Percentiles rank a stretch among this genome's conserved stretches.
phyloP scores from a whole-genome alignment of 2,113 vertebrate species.

The Phyllostomus discolor region DNA sequence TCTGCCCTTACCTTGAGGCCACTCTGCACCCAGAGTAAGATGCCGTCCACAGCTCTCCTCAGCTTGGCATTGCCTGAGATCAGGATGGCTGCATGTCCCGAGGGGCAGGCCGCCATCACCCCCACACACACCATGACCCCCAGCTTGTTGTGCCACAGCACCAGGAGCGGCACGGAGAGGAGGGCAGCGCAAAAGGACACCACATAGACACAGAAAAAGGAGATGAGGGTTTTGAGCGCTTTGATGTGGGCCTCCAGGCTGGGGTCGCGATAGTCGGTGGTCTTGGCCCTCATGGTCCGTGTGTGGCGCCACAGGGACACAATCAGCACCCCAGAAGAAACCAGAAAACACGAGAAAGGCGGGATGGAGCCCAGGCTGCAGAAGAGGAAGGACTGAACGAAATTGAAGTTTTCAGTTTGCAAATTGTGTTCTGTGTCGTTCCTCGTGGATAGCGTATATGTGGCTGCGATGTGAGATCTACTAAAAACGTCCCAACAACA shows the following conservation, averaged over 20 bases:
- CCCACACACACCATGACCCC: slow-evolving; percentile 24
- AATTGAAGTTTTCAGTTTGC: neutral
- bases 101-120: slow-evolving; percentile 47
- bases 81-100: slow-evolving; percentile 24
- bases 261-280: neutral
- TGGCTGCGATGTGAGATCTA: neutral
- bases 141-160: neutral
- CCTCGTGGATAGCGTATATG: neutral
- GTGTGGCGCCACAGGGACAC: slow-evolving; percentile 52
- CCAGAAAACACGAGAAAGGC: slow-evolving; percentile 39
- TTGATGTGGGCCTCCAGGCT: slow-evolving; percentile 48
- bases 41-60: neutral
- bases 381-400: slow-evolving; percentile 34
- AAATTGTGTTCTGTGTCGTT: neutral
- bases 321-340: slow-evolving; percentile 49
- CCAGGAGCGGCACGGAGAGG: neutral
- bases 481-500: slow-evolving; percentile 35
- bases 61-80: slow-evolving; percentile 60
- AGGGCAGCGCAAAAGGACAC: neutral
- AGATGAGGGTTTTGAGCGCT: slow-evolving; percentile 41
- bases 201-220: slow-evolving; percentile 45
- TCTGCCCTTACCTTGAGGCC: neutral
- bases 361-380: neutral
- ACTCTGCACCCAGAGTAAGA: neutral
- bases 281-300: slow-evolving; percentile 21